Base-by-base conservation (phyloP, 2,888 invertebrate genomes). In the Corythucha ciliata region DNA sequence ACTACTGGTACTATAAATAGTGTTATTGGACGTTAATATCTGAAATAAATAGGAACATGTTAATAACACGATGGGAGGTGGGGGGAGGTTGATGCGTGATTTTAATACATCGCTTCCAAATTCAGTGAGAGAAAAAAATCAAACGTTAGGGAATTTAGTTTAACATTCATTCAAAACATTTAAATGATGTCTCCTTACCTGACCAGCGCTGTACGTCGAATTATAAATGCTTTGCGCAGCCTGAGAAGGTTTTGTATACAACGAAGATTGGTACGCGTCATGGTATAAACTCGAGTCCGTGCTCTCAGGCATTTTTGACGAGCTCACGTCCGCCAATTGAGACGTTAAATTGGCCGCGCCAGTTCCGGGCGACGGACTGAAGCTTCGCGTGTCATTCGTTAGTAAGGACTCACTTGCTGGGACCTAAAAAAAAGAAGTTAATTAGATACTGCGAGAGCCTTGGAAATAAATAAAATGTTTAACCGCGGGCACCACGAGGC, bases 1-100 rank as follows among this genome's bases (percentile, higher is more conserved):
- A 36, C 49, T 53, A 36, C 49, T 55, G 27, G 52, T 53, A 37
- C 55, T 55, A 53, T 52, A 52, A 29, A 55, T 55, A 32, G 50
- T 53, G 44, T 51, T 55, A 49, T 51, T 55, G 22, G 55, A 52
- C 14, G 55, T 52, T 42, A 47, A 45, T 10, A 49, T 47, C 55
- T 55, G 32, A 51, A 54, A 53, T 34, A 49, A 50, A 50, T 44
- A 50, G 27, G 20, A 34, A 36, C 42, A 26, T 44, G 40, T 40
- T n/a, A n/a, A n/a, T n/a, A n/a, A n/a, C n/a, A n/a, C n/a, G n/a
- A n/a, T n/a, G n/a, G n/a, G n/a, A n/a, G n/a, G n/a, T n/a, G n/a
- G n/a, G n/a, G n/a, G n/a, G n/a, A n/a, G n/a, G n/a, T n/a, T n/a
- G n/a, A n/a, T n/a, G n/a, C n/a, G n/a, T n/a, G n/a, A 29, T 10